phyloP scores from a whole-genome alignment of 2,888 invertebrate species.

The Caenorhabditis sp. region DNA sequence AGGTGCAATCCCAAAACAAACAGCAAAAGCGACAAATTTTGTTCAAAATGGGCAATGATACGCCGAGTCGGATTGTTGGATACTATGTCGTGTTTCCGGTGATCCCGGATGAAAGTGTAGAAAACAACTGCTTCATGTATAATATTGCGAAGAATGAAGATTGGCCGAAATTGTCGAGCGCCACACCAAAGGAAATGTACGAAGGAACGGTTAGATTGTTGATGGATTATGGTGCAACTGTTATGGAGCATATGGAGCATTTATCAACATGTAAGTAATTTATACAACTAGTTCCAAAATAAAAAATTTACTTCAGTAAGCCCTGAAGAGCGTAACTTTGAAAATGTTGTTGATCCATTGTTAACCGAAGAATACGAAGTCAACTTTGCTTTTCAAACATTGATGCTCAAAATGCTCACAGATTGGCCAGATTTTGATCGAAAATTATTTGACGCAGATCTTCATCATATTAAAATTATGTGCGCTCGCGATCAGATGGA shows the following conservation, averaged over 20 bases:
- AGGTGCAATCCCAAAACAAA: not conserved
- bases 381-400: slow-evolving; percentile 66
- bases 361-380: slow-evolving; percentile 67
- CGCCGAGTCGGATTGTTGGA: slow-evolving; percentile 59
- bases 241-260: slow-evolving; percentile 65
- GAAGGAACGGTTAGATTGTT: slow-evolving; percentile 68
- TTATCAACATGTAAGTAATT: slow-evolving; percentile 49
- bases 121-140: slow-evolving; percentile 66
- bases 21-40: slow-evolving; percentile 53
- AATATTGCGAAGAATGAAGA: slow-evolving; percentile 67
- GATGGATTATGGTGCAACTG: slow-evolving; percentile 70
- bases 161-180: slow-evolving; percentile 65
- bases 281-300: not conserved
- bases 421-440: slow-evolving; percentile 67
- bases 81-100: slow-evolving; percentile 67
- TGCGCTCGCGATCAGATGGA: slow-evolving; percentile 67
- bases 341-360: slow-evolving; percentile 63
- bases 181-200: slow-evolving; percentile 67
- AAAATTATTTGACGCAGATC: slow-evolving; percentile 63
- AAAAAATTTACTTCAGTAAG: slow-evolving; percentile 29
- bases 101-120: slow-evolving; percentile 68
- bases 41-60: slow-evolving; percentile 66
- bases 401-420: slow-evolving; percentile 69
- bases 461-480: slow-evolving; percentile 66
- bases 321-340: slow-evolving; percentile 57